A percentile compares a stretch with the other conserved stretches of the same genome.
phyloP scores from a whole-genome alignment of 2,797 vertebrate genomes.

The Pachyuromys duprasi region DNA sequence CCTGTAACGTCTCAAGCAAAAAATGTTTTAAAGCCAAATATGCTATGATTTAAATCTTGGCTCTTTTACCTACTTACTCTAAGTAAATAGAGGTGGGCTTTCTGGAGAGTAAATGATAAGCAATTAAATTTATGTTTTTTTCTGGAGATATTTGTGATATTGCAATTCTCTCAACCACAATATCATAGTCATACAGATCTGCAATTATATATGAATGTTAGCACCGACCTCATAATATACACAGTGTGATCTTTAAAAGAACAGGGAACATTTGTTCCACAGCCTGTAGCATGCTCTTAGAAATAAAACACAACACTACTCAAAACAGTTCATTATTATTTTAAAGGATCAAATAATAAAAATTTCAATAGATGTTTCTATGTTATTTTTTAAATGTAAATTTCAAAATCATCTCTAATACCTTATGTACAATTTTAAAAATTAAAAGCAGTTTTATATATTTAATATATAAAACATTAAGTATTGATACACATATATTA shows the following conservation, averaged over 20 bases:
- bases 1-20: background rate
- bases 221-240: background rate
- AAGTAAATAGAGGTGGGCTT: background rate
- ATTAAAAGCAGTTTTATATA: background rate
- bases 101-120: background rate
- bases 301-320: background rate
- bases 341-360: background rate
- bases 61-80: background rate
- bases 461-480: background rate
- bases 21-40: background rate
- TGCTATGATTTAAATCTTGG: background rate
- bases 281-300: background rate
- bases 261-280: background rate
- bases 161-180: background rate
- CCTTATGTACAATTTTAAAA: background rate
- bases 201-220: background rate
- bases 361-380: background rate
- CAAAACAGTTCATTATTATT: background rate
- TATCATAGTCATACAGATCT: background rate
- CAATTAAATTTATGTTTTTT: background rate
- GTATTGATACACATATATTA: background rate
- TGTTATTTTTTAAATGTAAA: background rate
- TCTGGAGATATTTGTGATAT: background rate
- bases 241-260: background rate
- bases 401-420: background rate